phyloP scores from a whole-genome alignment of 2,113 vertebrate genomes.

The Alces alces region DNA sequence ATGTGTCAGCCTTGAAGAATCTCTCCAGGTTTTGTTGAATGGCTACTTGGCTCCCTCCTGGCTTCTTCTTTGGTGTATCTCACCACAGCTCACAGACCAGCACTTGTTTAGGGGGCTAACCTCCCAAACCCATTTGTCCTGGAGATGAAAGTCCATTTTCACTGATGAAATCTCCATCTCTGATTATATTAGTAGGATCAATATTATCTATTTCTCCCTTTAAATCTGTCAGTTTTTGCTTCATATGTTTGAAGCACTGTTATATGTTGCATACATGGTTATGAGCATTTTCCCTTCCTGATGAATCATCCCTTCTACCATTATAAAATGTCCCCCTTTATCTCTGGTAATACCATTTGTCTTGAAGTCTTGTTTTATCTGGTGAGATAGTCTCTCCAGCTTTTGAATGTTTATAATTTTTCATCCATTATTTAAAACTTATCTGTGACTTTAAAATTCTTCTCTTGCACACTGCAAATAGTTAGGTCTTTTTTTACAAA shows the following conservation, averaged over 20 bases:
- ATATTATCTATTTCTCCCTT: background rate
- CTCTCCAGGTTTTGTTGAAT: background rate
- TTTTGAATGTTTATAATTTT: slow-evolving; percentile 51
- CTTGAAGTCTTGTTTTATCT: slow-evolving; percentile 24
- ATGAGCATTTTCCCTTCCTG: background rate
- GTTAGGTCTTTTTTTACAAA: slow-evolving; percentile 37
- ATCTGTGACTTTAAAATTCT: slow-evolving; percentile 28
- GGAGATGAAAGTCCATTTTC: background rate
- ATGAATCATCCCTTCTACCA: background rate
- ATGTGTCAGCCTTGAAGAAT: background rate
- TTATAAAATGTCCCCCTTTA: background rate
- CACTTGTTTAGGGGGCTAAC: background rate
- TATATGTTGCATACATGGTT: background rate
- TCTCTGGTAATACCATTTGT: background rate
- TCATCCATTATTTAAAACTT: slow-evolving; percentile 28
- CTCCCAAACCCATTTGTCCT: background rate
- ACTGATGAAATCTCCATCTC: background rate
- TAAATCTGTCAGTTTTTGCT: background rate
- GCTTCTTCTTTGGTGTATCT: background rate
- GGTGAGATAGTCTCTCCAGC: background rate
- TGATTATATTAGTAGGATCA: background rate
- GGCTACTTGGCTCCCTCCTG: background rate
- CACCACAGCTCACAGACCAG: background rate
- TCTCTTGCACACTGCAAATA: slow-evolving; percentile 58
- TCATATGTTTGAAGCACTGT: background rate